Evolutionary conservation across 2,888 invertebrate genomes (phyloP).

Genomic region (Mantis religiosa): DNA sequence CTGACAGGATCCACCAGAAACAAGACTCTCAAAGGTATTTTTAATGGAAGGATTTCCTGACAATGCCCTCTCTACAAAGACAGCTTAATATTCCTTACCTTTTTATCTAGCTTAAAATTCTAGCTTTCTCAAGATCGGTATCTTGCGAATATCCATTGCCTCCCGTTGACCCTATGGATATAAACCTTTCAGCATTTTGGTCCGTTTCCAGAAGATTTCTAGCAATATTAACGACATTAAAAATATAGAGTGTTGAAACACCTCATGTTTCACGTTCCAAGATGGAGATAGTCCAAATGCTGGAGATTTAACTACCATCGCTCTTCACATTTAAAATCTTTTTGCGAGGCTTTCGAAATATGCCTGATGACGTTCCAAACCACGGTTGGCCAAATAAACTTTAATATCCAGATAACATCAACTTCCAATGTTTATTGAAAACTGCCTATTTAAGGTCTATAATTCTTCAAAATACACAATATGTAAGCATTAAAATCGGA

Average conservation of each 20-base stretch:
- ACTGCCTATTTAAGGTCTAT: too few species aligned
- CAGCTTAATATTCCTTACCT: too few species aligned
- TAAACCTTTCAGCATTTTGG: neutral
- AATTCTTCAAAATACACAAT: too few species aligned
- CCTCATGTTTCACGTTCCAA: neutral
- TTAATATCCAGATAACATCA: neutral
- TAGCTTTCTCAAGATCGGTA: too few species aligned
- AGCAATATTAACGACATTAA: neutral
- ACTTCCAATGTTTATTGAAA: too few species aligned
- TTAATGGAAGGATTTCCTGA: too few species aligned
- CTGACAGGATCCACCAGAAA: too few species aligned
- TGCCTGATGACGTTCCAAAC: neutral
- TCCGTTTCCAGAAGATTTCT: neutral
- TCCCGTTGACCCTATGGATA: neutral
- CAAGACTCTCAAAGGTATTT: too few species aligned
- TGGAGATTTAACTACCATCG: neutral
- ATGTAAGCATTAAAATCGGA: too few species aligned
- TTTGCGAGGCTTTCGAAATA: neutral
- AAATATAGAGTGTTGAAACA: neutral
- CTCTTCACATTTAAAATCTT: neutral
- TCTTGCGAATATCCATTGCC: too few species aligned
- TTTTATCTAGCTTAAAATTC: too few species aligned
- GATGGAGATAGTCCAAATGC: neutral
- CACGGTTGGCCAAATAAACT: neutral
- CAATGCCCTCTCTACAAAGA: too few species aligned